Percentiles rank a stretch among this genome's conserved stretches.
phyloP scores from a whole-genome alignment of 2,797 vertebrate species.

The Podarcis siculus region DNA sequence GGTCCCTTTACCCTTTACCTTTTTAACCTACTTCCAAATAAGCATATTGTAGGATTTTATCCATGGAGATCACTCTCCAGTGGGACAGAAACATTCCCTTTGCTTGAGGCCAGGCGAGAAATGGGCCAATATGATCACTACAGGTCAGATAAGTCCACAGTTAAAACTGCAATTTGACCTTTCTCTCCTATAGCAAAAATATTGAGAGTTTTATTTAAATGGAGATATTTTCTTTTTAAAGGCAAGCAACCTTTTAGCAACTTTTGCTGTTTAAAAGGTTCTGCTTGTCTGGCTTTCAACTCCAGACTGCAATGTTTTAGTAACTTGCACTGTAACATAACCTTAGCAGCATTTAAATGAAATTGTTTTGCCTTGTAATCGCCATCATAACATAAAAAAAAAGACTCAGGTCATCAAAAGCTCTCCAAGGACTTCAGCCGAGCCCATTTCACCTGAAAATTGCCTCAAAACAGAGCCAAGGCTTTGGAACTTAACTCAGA shows the following conservation, averaged over 20 bases:
- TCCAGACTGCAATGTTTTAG: background rate
- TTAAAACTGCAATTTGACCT: background rate
- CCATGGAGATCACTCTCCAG: no score
- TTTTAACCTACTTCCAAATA: no score
- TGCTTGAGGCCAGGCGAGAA: background rate
- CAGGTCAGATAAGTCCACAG: background rate
- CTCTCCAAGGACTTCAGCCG: slow-evolving; percentile 44
- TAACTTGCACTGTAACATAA: background rate
- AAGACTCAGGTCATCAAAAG: slow-evolving; percentile 27
- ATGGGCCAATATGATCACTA: background rate
- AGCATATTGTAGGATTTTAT: no score
- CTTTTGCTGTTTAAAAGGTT: background rate
- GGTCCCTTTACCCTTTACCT: no score
- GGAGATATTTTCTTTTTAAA: background rate
- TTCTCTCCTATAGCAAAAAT: background rate
- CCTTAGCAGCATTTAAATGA: slow-evolving; percentile 14
- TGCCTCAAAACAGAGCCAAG: slow-evolving; percentile 43
- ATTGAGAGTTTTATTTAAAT: background rate
- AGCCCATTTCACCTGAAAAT: slow-evolving; percentile 46
- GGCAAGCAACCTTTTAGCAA: background rate
- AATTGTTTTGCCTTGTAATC: slow-evolving; percentile 45
- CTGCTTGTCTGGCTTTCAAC: background rate
- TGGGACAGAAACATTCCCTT: background rate
- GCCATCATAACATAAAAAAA: background rate
- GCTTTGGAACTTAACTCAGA: background rate